phyloP scores from a whole-genome alignment of 2,797 vertebrate species.

The Toxotes lorentzi region DNA sequence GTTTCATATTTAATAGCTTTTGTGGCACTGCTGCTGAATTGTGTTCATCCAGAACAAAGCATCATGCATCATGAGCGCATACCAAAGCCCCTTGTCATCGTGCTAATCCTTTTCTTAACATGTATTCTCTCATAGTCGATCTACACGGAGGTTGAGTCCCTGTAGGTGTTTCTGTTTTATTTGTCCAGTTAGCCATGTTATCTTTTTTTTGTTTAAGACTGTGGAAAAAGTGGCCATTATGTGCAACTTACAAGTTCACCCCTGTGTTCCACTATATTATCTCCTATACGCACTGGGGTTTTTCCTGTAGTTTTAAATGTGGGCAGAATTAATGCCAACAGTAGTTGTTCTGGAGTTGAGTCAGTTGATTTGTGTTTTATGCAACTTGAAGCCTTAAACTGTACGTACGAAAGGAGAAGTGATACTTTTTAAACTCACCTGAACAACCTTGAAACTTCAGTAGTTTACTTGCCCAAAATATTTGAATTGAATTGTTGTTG shows the following conservation, averaged over 20 bases:
- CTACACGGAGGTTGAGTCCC: neutral
- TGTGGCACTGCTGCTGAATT: neutral
- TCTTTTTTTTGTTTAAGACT: neutral
- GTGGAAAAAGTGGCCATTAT: neutral
- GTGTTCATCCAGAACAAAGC: neutral
- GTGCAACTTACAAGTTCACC: neutral
- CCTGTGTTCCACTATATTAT: slow-evolving; percentile 5
- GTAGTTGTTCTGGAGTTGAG: no score
- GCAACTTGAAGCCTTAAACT: slow-evolving; percentile 1
- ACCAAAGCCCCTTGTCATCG: neutral
- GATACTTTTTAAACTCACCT: neutral
- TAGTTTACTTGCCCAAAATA: neutral
- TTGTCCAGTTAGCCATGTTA: neutral
- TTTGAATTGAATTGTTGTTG: neutral
- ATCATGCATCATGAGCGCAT: neutral
- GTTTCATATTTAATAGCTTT: neutral
- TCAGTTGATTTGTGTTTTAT: neutral
- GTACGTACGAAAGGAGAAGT: neutral
- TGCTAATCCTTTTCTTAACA: neutral
- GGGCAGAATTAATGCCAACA: neutral
- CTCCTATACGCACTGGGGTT: neutral
- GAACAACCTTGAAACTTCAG: neutral
- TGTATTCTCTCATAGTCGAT: slow-evolving; percentile 12
- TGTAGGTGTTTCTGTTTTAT: slow-evolving; percentile 28
- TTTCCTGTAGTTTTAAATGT: neutral